These are phyloP conservation scores for Dendrocincla fuliginosa DNA, from an alignment of 2,797 vertebrate genomes.

Conservation along the genomic window DNA sequence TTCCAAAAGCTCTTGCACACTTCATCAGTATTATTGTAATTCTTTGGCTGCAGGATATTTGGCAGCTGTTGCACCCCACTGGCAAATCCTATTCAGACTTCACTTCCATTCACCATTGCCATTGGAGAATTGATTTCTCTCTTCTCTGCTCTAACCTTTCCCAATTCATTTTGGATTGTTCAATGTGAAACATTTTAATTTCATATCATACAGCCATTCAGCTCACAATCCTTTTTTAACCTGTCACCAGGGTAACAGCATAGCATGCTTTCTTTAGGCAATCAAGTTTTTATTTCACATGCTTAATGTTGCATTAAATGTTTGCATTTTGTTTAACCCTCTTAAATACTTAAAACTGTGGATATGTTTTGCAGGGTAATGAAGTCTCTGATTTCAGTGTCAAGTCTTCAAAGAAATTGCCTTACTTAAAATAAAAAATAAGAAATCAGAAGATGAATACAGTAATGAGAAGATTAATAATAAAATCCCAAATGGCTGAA, in stretches of 20 bases:
- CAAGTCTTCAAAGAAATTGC: slow-evolving; percentile 63
- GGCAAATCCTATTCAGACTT: slow-evolving; percentile 94
- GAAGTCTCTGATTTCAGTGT: slow-evolving; percentile 71
- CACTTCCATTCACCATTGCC: slow-evolving; percentile 89
- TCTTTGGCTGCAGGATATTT: slow-evolving; percentile 95
- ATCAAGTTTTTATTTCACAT: slow-evolving; percentile 82
- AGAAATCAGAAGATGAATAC: slow-evolving; percentile 67
- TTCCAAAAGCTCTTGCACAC: slow-evolving; percentile 88
- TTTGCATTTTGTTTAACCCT: slow-evolving; percentile 81
- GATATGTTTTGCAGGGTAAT: slow-evolving; percentile 71
- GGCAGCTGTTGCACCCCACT: slow-evolving; percentile 97
- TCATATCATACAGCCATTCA: slow-evolving; percentile 87
- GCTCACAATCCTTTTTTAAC: slow-evolving; percentile 85
- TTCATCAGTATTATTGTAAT: slow-evolving; percentile 98
- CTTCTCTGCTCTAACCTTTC: slow-evolving; percentile 86
- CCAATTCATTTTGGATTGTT: slow-evolving; percentile 93
- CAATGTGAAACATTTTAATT: slow-evolving; percentile 99
- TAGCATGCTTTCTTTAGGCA: slow-evolving; percentile 80
- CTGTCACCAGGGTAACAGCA: slow-evolving; percentile 84
- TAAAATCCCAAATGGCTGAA: slow-evolving; percentile 65
- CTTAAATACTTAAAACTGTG: slow-evolving; percentile 75
- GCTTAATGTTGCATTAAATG: slow-evolving; percentile 83
- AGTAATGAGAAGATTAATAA: slow-evolving; percentile 67
- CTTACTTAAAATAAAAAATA: slow-evolving; percentile 67
- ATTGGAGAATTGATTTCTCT: slow-evolving; percentile 93